Evolutionary conservation across 2,888 invertebrate species (phyloP).

Genomic region (Drosophila prostipennis): DNA sequence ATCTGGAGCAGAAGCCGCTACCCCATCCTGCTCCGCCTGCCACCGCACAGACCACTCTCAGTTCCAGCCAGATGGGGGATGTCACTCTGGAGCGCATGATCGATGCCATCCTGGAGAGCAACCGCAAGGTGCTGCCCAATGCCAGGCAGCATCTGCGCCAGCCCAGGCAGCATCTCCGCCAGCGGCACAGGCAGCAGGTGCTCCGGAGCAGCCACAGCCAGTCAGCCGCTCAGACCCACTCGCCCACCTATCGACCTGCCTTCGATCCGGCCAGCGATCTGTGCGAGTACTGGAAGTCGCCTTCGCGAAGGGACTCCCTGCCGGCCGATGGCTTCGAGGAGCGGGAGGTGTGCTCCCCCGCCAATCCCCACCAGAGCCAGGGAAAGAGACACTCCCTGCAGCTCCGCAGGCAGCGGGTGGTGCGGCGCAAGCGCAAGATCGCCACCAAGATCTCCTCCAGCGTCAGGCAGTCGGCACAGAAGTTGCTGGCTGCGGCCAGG

Average conservation of each 20-base stretch:
- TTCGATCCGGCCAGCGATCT: slow-evolving; percentile 84
- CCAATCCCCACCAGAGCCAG: not conserved
- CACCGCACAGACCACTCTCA: slow-evolving; percentile 62
- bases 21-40: slow-evolving; percentile 2
- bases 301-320: slow-evolving; percentile 25
- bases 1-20: slow-evolving; percentile 64
- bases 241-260: slow-evolving; percentile 83
- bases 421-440: slow-evolving; percentile 79
- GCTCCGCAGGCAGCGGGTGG: slow-evolving; percentile 77
- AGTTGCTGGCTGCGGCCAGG: slow-evolving; percentile 59
- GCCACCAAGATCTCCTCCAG: slow-evolving; percentile 67
- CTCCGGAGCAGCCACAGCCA: slow-evolving; percentile 3
- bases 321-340: slow-evolving; percentile 66
- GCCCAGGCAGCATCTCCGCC: slow-evolving; percentile 25
- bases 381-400: slow-evolving; percentile 49
- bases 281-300: slow-evolving; percentile 82
- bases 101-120: slow-evolving; percentile 84
- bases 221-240: slow-evolving; percentile 49
- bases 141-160: slow-evolving; percentile 1
- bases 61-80: slow-evolving; percentile 83
- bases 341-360: slow-evolving; percentile 80
- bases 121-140: slow-evolving; percentile 67
- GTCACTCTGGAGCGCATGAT: slow-evolving; percentile 84
- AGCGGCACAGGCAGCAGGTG: slow-evolving; percentile 13
- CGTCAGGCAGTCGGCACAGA: slow-evolving; percentile 79